Conservation (phyloP, 2,888 invertebrate species). For the Muscina levida region DNA sequence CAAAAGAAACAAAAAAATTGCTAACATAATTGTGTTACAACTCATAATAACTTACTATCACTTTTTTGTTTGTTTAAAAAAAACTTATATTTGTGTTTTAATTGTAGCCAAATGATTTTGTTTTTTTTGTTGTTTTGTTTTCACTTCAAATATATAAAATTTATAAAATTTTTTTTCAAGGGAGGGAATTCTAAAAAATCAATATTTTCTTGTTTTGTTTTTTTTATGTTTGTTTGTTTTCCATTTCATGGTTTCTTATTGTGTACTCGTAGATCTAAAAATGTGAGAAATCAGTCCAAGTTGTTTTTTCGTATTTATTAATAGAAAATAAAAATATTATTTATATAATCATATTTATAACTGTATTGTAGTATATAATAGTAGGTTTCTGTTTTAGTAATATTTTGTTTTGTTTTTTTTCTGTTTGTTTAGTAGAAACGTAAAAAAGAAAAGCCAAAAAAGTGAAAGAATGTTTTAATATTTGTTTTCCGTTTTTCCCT, state of each 20-base stretch:
- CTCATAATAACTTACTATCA: constrained; percentile 64
- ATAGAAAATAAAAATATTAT: constrained; percentile 51
- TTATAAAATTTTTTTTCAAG: constrained; percentile 56
- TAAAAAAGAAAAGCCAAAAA: constrained; percentile 47
- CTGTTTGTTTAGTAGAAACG: constrained; percentile 26
- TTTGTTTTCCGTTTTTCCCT: constrained; percentile 22
- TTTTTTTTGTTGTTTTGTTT: constrained; percentile 14
- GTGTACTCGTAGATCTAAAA: constrained; percentile 66
- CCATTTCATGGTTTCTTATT: constrained; percentile 66
- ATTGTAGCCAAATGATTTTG: constrained; percentile 45
- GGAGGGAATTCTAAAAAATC: constrained; percentile 59
- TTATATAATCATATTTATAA: constrained; percentile 60
- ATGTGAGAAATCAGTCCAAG: constrained; percentile 67
- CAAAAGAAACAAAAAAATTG: not conserved
- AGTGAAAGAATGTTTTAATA: constrained; percentile 60
- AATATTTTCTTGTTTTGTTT: constrained; percentile 48
- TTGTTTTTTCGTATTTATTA: constrained; percentile 56
- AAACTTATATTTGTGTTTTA: constrained; percentile 35
- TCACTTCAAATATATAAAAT: constrained; percentile 43
- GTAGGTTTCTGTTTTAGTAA: constrained; percentile 52
- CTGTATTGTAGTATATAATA: constrained; percentile 54
- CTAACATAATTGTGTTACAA: not conserved
- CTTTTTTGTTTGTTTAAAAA: constrained; percentile 53
- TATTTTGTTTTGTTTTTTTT: constrained; percentile 14
- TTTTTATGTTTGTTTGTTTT: constrained; percentile 47